Evolutionary conservation across 2,113 vertebrate genomes (phyloP).

Genomic region (Montifringilla adamsi): DNA sequence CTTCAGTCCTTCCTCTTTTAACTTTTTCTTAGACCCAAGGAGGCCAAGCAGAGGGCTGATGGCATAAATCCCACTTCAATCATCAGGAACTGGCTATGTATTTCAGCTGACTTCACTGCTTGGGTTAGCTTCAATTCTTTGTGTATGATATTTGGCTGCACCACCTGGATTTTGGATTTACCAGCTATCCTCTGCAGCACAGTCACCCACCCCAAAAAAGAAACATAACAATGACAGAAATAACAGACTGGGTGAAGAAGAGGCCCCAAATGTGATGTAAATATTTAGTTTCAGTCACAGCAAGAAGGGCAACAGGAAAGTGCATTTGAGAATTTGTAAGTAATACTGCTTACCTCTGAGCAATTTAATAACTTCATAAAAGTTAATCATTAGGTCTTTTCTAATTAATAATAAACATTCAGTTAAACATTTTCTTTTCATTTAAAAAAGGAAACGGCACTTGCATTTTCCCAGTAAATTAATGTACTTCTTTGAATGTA

Average conservation of each 20-base stretch:
- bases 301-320: background rate
- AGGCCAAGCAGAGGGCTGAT: background rate
- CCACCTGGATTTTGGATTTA: background rate
- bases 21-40: background rate
- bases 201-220: background rate
- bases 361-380: background rate
- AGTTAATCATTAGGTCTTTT: constrained; percentile 41
- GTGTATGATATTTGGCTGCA: background rate
- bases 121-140: background rate
- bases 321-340: background rate
- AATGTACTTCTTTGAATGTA: background rate
- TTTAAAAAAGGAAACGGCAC: background rate
- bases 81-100: background rate
- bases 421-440: background rate
- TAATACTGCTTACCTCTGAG: background rate
- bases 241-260: background rate
- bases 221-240: background rate
- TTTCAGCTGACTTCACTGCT: background rate
- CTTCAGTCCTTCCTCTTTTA: background rate
- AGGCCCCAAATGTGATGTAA: background rate
- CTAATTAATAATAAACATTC: constrained; percentile 34
- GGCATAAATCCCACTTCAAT: background rate
- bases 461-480: constrained; percentile 7
- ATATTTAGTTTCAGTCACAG: constrained; percentile 27
- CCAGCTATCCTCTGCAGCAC: background rate